phyloP scores from a whole-genome alignment of 2,888 invertebrate genomes.

The Macrosiphum euphorbiae region DNA sequence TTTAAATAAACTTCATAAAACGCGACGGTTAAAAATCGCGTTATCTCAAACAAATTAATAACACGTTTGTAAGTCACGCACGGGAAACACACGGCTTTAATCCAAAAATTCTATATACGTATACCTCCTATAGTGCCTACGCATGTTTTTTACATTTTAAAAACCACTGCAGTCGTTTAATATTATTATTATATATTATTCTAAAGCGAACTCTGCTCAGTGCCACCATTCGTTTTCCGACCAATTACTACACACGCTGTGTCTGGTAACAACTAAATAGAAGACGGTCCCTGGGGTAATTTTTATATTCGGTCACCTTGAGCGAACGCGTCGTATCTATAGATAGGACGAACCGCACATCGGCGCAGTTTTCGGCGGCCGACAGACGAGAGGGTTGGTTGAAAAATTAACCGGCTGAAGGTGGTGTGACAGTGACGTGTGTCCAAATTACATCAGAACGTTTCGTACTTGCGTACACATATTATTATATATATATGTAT shows the following conservation, averaged over 20 bases:
- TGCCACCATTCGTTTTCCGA: neutral
- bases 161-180: slow-evolving; percentile 8
- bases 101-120: neutral
- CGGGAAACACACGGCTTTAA: neutral
- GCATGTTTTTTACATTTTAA: neutral
- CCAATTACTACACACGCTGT: neutral
- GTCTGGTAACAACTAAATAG: neutral
- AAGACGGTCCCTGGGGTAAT: neutral
- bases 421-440: neutral
- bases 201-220: neutral
- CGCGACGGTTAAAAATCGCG: neutral
- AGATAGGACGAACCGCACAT: neutral
- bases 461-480: neutral
- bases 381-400: neutral
- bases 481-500: too few species aligned
- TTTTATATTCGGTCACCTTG: slow-evolving; percentile 10
- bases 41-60: slow-evolving; percentile 5
- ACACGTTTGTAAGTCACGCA: slow-evolving; percentile 19
- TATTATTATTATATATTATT: neutral
- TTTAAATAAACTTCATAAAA: neutral
- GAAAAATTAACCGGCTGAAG: slow-evolving; percentile 35
- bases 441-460: slow-evolving; percentile 28
- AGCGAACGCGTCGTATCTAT: neutral
- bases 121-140: neutral
- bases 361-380: neutral